Evolutionary conservation across 2,113 vertebrate species (phyloP).

Genomic region (Serilophus lunatus): DNA sequence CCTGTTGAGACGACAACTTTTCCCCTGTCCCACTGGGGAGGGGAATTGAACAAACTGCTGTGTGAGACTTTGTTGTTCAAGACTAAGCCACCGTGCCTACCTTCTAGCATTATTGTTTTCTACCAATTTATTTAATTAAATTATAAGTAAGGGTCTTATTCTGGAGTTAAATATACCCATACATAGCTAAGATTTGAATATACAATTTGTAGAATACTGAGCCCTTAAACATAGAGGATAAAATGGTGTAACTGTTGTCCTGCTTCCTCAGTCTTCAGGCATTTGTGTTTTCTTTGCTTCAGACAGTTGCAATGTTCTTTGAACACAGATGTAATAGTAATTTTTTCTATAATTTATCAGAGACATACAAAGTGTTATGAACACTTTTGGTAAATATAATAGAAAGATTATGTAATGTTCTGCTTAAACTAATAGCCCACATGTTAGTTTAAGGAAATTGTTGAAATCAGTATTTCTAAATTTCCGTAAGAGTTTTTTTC

Average conservation of each 20-base stretch:
- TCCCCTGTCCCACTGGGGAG: accelerated
- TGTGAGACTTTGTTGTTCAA: neutral
- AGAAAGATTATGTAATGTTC: neutral
- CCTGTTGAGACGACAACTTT: neutral
- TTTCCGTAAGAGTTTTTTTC: neutral
- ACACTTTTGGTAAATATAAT: neutral
- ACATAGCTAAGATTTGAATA: neutral
- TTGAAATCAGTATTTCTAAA: neutral
- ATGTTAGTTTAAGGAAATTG: neutral
- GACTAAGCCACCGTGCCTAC: neutral
- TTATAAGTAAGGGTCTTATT: neutral
- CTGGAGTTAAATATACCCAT: neutral
- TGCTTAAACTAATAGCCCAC: neutral
- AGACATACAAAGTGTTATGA: neutral
- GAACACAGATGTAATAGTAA: neutral
- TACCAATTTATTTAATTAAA: neutral
- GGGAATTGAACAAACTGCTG: accelerated
- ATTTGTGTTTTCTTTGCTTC: neutral
- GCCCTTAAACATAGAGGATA: neutral
- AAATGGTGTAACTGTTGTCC: neutral
- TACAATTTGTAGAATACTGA: neutral
- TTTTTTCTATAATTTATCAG: neutral
- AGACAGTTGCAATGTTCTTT: neutral
- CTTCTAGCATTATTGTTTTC: neutral
- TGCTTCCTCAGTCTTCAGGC: neutral